phyloP scores from a whole-genome alignment of 2,113 vertebrate genomes.

The Onychorhynchus coronatus region DNA sequence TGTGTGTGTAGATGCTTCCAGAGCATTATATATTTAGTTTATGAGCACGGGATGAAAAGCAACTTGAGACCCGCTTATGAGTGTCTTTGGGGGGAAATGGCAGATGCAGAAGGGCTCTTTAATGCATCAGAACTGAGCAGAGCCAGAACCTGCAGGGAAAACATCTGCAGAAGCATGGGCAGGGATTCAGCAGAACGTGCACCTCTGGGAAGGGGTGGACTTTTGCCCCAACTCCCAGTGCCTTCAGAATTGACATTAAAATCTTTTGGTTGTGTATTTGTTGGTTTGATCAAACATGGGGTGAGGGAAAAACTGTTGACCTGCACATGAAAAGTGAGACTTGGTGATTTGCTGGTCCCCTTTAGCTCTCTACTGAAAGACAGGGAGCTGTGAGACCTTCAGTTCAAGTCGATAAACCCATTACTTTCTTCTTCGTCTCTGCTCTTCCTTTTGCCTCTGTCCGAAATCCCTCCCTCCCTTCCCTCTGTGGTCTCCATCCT shows the following conservation, averaged over 20 bases:
- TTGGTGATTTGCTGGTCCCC: background rate
- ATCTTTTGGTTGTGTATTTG: background rate
- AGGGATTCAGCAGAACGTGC: accelerated
- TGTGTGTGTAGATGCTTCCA: background rate
- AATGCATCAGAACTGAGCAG: background rate
- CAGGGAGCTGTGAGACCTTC: background rate
- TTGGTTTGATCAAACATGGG: background rate
- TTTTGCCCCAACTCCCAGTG: background rate
- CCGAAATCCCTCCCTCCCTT: background rate
- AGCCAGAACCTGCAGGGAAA: background rate
- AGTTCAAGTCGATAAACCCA: background rate
- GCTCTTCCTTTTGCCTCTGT: background rate
- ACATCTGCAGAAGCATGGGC: background rate
- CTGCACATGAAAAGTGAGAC: background rate
- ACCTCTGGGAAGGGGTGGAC: background rate
- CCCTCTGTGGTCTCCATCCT: background rate
- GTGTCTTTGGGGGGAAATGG: background rate
- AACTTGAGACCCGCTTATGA: background rate
- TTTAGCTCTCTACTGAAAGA: background rate
- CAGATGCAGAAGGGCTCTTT: background rate
- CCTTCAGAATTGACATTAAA: background rate
- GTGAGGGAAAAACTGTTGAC: background rate
- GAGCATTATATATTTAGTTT: background rate
- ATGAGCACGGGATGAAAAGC: background rate
- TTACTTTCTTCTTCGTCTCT: background rate